These are phyloP conservation scores for Ailurus styani DNA, from an alignment of 2,113 vertebrate species.

Conservation along the genomic window DNA sequence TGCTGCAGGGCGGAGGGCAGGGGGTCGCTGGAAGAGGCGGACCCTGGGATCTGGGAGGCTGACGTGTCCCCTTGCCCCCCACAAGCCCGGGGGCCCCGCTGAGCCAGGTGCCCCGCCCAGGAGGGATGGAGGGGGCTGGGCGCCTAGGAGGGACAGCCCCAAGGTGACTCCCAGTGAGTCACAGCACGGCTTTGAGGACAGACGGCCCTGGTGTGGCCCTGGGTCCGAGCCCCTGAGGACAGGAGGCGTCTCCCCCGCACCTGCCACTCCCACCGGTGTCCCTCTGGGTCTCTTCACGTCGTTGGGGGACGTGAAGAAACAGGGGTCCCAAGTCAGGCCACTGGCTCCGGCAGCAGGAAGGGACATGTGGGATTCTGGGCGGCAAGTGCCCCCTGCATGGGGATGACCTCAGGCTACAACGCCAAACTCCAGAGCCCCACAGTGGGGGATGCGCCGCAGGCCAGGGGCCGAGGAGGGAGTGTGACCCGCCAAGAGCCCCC, in stretches of 20 bases:
- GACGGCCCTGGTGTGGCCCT: not conserved
- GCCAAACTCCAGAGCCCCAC: not conserved
- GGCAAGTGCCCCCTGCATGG: rapidly evolving
- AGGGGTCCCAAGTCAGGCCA: not conserved
- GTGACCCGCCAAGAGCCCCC: rapidly evolving
- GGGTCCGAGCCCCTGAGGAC: not conserved
- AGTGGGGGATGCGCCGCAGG: rapidly evolving
- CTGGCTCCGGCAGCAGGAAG: not conserved
- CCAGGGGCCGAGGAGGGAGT: not conserved
- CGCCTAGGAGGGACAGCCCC: not conserved
- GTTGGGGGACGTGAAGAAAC: not conserved
- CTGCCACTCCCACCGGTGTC: not conserved
- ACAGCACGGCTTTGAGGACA: not conserved
- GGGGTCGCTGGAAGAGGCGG: not conserved
- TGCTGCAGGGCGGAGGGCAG: not conserved
- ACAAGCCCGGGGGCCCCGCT: not conserved
- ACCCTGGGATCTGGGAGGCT: not conserved
- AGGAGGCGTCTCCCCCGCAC: rapidly evolving
- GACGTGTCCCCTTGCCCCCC: too few species aligned
- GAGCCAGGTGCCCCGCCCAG: not conserved
- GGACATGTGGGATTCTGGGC: rapidly evolving
- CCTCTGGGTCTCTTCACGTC: not conserved
- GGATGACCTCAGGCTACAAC: not conserved
- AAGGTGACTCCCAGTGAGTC: not conserved
- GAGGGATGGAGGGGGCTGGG: not conserved